Base-by-base conservation (phyloP, 2,113 vertebrate genomes). In the Periophthalmus modestus region DNA sequence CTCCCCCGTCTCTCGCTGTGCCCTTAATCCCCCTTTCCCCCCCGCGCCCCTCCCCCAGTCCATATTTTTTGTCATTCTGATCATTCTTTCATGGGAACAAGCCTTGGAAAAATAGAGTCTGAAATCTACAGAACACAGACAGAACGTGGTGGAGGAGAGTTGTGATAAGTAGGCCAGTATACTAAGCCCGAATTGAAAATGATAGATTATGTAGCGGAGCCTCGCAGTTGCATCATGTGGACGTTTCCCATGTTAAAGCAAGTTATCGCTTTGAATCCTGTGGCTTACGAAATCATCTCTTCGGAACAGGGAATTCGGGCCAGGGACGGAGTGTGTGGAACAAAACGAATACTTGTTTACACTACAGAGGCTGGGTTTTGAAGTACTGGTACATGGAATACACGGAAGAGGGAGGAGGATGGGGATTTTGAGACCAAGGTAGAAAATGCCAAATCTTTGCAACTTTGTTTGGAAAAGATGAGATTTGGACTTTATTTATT, bases 1-100 rank as follows among this genome's bases (percentile, higher is more conserved):
- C 46, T 3, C 84, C 72, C 12, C 72, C 12, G 43, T 43, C 79
- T 71, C 46, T 3, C 84, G 72, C 12, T 47, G 68, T 1, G 79
- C 73, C 21, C 78, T 67, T 55, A 82, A 79, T 84, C 78, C 68
- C 71, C 12, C 71, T 46, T 66, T 68, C 69, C 68, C 69, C 78
- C 24, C 57, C 72, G 57, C 61, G 19, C 57, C 71, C 78, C 72
- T 39, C 24, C 71, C 63, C 1, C 5, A 66, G 75, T 73, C 21
- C 52, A 66, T 47, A 7, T 2, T 34, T 61, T 34, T 16, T 18
- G 69, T 46, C 66, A 36, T 39, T 52, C 59, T 68, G 28, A 48
- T 73, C 36, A n/a, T 55, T 66, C 62, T 71, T 74, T 67, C 61
- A 82, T 71, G 47, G 68, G 63, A 71, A 78, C 52, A 71, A 71